Percentiles rank a stretch among this genome's conserved stretches.
Conservation (phyloP, 1,140 invertebrate genomes). For the Conus betulinus region DNA sequence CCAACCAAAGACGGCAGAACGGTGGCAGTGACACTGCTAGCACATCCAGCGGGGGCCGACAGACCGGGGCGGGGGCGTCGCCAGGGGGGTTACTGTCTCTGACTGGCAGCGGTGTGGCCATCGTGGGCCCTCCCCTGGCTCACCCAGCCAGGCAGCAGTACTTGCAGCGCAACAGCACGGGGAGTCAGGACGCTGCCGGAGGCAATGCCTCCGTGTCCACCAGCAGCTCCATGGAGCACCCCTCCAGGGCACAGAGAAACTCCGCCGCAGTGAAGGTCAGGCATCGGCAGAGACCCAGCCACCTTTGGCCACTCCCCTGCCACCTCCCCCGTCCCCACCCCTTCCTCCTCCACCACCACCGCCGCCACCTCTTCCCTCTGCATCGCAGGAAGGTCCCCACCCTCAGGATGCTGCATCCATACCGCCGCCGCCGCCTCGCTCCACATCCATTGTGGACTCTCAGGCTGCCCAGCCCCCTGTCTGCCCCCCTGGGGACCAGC, state of each 20-base stretch:
- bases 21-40: slow-evolving; percentile 8
- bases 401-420: not conserved
- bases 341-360: not conserved
- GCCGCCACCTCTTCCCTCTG: not conserved
- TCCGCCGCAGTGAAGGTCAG: not conserved
- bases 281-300: not conserved
- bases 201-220: not conserved
- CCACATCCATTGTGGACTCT: slow-evolving; percentile 37
- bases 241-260: not conserved
- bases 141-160: slow-evolving; percentile 38
- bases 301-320: not conserved
- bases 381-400: not conserved
- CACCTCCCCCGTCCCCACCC: not conserved
- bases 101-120: slow-evolving; percentile 29
- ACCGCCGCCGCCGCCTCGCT: slow-evolving; percentile 14
- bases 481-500: not conserved
- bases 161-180: slow-evolving; percentile 43
- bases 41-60: slow-evolving; percentile 9
- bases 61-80: not conserved
- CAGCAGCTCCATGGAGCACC: not conserved
- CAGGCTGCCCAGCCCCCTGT: not conserved
- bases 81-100: not conserved
- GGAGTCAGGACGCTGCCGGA: slow-evolving; percentile 35
- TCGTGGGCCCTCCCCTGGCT: slow-evolving; percentile 31
- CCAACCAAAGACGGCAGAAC: slow-evolving; percentile 36